Conservation (phyloP, 2,888 invertebrate species). For the Prosapia bicincta region DNA sequence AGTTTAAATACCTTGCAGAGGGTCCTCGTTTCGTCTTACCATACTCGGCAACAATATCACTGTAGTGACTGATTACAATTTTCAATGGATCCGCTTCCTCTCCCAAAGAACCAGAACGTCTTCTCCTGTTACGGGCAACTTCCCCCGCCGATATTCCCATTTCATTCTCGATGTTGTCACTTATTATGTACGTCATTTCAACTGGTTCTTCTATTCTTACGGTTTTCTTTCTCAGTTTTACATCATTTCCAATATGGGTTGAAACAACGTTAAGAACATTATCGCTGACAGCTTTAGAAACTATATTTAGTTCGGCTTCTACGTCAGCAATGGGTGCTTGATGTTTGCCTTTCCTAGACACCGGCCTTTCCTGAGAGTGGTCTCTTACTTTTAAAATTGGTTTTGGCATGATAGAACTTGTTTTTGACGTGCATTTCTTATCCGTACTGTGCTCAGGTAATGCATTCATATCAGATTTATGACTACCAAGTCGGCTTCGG, state of each 20-base stretch:
- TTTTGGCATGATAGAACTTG: conserved; percentile 61
- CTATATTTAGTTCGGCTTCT: conserved; percentile 20
- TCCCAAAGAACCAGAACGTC: conserved; percentile 37
- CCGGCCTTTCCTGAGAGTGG: conserved; percentile 19
- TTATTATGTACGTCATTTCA: conserved; percentile 39
- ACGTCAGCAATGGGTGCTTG: conserved; percentile 22
- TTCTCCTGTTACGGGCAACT: conserved; percentile 45
- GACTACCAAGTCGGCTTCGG: too few relatives aligned
- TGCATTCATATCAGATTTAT: too few relatives aligned
- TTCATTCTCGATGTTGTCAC: conserved; percentile 41
- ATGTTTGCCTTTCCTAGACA: background rate
- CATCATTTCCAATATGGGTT: conserved; percentile 10
- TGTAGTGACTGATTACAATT: conserved; percentile 74
- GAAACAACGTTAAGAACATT: conserved; percentile 24
- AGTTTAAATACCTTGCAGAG: conserved; percentile 57
- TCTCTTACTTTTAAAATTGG: conserved; percentile 65
- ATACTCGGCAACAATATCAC: conserved; percentile 71
- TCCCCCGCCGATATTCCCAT: conserved; percentile 46
- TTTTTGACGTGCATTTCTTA: too few relatives aligned
- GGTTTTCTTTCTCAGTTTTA: conserved; percentile 33
- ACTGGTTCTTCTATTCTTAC: conserved; percentile 38
- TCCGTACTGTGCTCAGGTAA: too few relatives aligned
- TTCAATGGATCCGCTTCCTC: conserved; percentile 59
- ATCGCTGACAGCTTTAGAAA: background rate
- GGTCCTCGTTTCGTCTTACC: conserved; percentile 53